Percentiles rank a stretch among this genome's conserved stretches.
Conservation (phyloP, 35 echinoderm and acorn worm species). For the Apostichopus parvimensis region DNA sequence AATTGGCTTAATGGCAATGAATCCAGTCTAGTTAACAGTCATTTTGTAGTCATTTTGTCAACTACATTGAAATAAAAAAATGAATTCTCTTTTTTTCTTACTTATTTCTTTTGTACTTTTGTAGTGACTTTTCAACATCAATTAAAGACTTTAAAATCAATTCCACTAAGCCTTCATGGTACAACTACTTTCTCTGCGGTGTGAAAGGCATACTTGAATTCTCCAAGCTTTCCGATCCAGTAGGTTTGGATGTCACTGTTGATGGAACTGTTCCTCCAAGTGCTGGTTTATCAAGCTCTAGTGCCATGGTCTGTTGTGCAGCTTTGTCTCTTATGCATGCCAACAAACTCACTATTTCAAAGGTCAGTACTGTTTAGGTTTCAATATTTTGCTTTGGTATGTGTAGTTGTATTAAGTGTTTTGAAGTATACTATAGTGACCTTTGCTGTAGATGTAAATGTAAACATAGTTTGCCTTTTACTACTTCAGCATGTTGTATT, state of each 20-base stretch:
- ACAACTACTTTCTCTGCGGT: conserved; percentile 95
- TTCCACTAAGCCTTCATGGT: conserved; percentile 66
- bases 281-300: conserved; percentile 93
- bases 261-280: conserved; percentile 75
- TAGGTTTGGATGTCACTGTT: conserved; percentile 67
- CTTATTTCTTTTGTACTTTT: neutral
- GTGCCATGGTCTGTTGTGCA: conserved; percentile 94
- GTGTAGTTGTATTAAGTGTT: too few relatives aligned
- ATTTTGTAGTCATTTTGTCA: too few relatives aligned
- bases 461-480: too few relatives aligned
- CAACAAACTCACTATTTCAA: conserved; percentile 73
- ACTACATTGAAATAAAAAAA: too few relatives aligned
- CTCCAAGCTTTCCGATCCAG: conserved; percentile 36
- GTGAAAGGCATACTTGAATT: conserved; percentile 77
- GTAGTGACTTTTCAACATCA: conserved; percentile 42
- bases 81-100: neutral
- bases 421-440: too few relatives aligned
- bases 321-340: conserved; percentile 82
- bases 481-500: too few relatives aligned
- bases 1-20: too few relatives aligned
- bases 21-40: too few relatives aligned
- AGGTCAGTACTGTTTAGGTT: conserved; percentile 44
- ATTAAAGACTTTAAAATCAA: conserved; percentile 63
- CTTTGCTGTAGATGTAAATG: too few relatives aligned
- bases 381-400: neutral